Percentiles rank a stretch among this genome's conserved stretches.
phyloP scores from a whole-genome alignment of 2,888 invertebrate genomes.

The Amphipyra berbera region DNA sequence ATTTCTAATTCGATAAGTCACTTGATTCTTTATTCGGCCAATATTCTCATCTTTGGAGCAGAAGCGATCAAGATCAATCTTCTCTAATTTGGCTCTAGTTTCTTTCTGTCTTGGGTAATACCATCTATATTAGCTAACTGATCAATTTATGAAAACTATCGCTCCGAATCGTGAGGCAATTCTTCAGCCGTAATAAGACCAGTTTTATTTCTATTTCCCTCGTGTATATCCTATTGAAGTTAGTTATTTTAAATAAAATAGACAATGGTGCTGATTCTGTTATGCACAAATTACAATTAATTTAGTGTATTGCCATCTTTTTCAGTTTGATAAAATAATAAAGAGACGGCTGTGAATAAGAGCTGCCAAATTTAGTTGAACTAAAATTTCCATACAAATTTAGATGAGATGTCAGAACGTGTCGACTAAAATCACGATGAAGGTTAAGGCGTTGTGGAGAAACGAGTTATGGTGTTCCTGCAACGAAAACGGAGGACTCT shows the following conservation, averaged over 20 bases:
- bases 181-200: conserved; percentile 38
- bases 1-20: conserved; percentile 61
- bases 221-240: conserved; percentile 6
- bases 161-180: conserved; percentile 43
- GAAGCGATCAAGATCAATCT: conserved; percentile 46
- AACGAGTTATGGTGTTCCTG: no score
- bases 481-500: no score
- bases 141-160: conserved; percentile 54
- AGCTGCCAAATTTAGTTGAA: no score
- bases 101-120: conserved; percentile 36
- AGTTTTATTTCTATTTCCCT: conserved; percentile 38
- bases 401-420: no score
- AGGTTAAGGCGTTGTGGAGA: no score
- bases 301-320: no score
- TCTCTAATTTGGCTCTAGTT: conserved; percentile 42
- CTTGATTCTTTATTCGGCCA: conserved; percentile 37
- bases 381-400: no score
- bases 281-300: no score
- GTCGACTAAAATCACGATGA: no score
- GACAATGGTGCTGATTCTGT: no score
- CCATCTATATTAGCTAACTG: conserved; percentile 43
- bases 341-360: no score
- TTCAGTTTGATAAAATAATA: no score
- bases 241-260: conserved; percentile 3
- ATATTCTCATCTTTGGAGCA: conserved; percentile 40